Base-by-base conservation (phyloP, 2,888 invertebrate species). In the Ametastegia equiseti region DNA sequence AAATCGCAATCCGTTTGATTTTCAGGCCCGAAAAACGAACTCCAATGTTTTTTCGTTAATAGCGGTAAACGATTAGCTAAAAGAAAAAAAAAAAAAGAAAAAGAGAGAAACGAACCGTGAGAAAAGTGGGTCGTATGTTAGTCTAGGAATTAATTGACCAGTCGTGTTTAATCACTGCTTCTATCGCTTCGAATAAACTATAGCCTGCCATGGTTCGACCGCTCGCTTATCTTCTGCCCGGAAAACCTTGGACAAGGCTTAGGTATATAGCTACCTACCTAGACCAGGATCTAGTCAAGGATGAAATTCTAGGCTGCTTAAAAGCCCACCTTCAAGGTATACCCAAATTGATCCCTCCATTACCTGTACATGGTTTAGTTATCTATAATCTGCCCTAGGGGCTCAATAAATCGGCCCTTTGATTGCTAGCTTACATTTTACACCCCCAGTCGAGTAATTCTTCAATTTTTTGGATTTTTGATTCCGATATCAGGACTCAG, bases 291-390 rank as follows among this genome's bases (percentile, higher is more conserved):
- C 45, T 36, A 54, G 75, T 54, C 75, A 36, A 75, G 50, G 75
- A 54, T 75, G 50, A 75, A 54, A 75, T 75, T 54, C 50, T 54
- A 33, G 33, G 75, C 23, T 19, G 73, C 73, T 75, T 75, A 54
- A 33, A 50, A 19, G 5, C n/a, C 50, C 30, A 36, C 45, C 30
- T 71, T 75, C n/a, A 75, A n/a, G 33, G 54, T 50, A 54, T 75
- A 75, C 19, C 33, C 19, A 19, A 13, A 36, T n/a, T 75, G 54
- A 75, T 54, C 75, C 54, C 54, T 75, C 54, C 54, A 54, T 75
- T 54, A 54, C 50, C 13, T 75, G 54, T 33, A 75, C 75, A 36
- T 75, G 36, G 30, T 75, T 54, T 75, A 33, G 33, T 54, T 36
- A 75, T 75, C 54, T n/a, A 50, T 11, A 33, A 11, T 15, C 36